Evolutionary conservation across 2,113 vertebrate species (phyloP), one percentile per base, ranked within the genome.

Genomic region (Actinemys pallida): DNA sequence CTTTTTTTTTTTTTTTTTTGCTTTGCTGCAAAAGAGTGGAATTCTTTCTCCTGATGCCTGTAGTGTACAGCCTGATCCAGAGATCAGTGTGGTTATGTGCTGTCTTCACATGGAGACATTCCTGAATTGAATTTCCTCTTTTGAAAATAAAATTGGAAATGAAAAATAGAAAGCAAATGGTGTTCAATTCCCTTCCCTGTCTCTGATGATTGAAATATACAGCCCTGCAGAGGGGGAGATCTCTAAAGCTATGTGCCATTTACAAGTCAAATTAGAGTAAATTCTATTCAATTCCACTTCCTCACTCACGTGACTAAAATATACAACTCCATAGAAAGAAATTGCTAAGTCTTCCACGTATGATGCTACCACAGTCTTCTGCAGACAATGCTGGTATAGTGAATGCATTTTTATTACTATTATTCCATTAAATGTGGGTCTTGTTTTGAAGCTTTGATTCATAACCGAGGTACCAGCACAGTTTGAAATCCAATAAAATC

Each of bases 221-320:
- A 83, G 90, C 50, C 10, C 2, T 86, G 69, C 79, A 72, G 62
- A 84, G 24, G 11, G 49, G 42, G 27, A 94, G 27, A 91, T 2
- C 4, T 65, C 83, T 39, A 39, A 80, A 90, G 39, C 11, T 7
- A 25, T 3, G 29, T 12, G 5, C 80, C 13, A n/a, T 76, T 96
- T 79, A 91, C 92, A 96, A 97, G 91, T 88, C 69, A 92, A 39
- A 31, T n/a, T 13, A 88, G 29, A 88, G 92, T 88, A 79, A 91
- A 90, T 0, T 1, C 29, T 81, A 92, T 65, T 88, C 69, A 87
- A 45, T 39, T 88, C 72, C 57, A 54, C 88, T 88, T 97, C 83
- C 49, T 92, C 53, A 92, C 93, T 50, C 76, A 90, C n/a, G 31
- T 8, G 17, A 56, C 47, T 94, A 86, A 93, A 94, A 95, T 76